A percentile compares a stretch with the other conserved stretches of the same genome.
Conservation (phyloP, 2,797 vertebrate genomes). For the Pitangus sulphuratus region DNA sequence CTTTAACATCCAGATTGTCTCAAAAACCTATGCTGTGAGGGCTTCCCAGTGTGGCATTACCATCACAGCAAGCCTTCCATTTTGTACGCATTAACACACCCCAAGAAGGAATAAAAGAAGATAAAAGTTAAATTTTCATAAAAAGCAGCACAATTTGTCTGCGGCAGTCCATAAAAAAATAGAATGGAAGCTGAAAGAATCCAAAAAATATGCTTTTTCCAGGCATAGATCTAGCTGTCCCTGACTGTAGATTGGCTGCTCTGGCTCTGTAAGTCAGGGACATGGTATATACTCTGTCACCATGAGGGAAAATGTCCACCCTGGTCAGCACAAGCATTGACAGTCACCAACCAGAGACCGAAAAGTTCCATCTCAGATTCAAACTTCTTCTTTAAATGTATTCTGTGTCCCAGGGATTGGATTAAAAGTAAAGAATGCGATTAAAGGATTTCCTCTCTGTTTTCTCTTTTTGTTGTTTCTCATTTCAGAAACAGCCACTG, state of each 20-base stretch:
- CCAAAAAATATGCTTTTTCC: neutral
- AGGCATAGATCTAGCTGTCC: neutral
- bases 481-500: neutral
- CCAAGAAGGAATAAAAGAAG: neutral
- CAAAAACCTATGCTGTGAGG: neutral
- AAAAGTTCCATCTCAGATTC: neutral
- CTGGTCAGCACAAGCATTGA: neutral
- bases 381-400: neutral
- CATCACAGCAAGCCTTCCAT: neutral
- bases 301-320: neutral
- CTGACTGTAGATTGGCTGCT: neutral
- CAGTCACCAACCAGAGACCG: rapidly evolving
- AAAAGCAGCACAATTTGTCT: neutral
- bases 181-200: neutral
- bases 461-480: neutral
- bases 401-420: neutral
- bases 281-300: neutral
- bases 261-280: neutral
- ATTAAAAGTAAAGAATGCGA: neutral
- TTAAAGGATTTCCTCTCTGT: neutral
- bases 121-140: neutral
- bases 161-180: neutral
- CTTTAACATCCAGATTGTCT: neutral
- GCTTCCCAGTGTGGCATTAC: neutral
- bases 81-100: neutral